Evolutionary conservation across 2,797 vertebrate species (phyloP).

Genomic region (Rhynchonycteris naso): DNA sequence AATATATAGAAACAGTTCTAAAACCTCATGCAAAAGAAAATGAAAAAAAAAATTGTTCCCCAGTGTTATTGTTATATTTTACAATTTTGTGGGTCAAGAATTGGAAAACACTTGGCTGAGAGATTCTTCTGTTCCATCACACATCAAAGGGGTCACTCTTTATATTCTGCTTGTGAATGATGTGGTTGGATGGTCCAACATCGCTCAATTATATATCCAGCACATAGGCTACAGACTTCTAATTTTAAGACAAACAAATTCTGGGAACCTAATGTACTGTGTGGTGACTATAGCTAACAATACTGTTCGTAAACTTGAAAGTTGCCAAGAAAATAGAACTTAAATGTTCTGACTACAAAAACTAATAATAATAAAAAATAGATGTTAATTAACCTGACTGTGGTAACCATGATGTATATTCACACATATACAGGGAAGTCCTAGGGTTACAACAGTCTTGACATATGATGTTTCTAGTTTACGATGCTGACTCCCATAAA

Average conservation of each 20-base stretch:
- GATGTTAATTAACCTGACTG: neutral
- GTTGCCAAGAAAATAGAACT: neutral
- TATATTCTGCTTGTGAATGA: neutral
- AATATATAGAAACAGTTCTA: no score
- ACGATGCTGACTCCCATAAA: no score
- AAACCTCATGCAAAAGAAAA: no score
- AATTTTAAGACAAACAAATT: neutral
- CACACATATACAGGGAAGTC: no score
- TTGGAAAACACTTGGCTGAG: neutral
- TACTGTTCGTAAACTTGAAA: neutral
- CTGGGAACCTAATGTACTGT: neutral
- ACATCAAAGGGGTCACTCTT: neutral
- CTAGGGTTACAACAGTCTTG: no score
- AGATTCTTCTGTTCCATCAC: neutral
- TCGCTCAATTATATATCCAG: neutral
- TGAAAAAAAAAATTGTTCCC: no score
- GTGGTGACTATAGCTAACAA: neutral
- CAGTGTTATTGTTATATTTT: neutral
- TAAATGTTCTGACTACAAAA: neutral
- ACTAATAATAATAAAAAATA: neutral
- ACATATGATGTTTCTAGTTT: no score
- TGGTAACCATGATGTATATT: neutral
- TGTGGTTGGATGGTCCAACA: neutral
- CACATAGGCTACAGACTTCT: neutral
- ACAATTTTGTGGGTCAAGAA: neutral